Base-by-base conservation (phyloP, 1,140 invertebrate species). In the Metopolophium dirhodum region DNA sequence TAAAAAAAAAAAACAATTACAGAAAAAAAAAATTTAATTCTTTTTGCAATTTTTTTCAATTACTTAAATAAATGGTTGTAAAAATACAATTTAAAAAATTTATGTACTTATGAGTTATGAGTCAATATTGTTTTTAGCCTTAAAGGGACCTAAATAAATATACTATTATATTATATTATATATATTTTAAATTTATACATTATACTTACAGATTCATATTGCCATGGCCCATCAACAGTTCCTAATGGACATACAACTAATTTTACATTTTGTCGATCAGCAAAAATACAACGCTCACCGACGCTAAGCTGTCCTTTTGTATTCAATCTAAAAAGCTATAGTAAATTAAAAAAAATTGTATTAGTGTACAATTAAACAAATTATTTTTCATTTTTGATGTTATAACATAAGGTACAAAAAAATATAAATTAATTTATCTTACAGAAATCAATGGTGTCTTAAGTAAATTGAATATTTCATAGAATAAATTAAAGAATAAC, bases 281-380 rank as follows among this genome's bases (percentile, higher is more conserved):
- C 98, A 95, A 99, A 98, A 23, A 99, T 96, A 95, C 99, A 99
- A 87, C 99, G 96, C 95, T 99, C 99, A 49, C 99, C 99, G 41
- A 99, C 97, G 54, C 98, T 98, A 54, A 99, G 95, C 95, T 99
- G 99, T 2, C 99, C 99, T 94, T 98, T 98, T 23, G 97, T 97
- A 96, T 99, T 99, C 26, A 99, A 95, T 91, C 99, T 96, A 94
- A 99, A 97, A 94, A 99, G 95, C 96, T 99, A 47, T 51, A 9
- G 1, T n/a, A 90, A 68, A 68, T 87, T 85, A 11, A 61, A 61
- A 90, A 57, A 47, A 23, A 86, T n/a, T n/a, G 18, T n/a, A 89
- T 54, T 57, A 89, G 11, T 57, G 2, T 23, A 88, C 8, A 9
- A 9, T 49, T 49, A 11, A 87, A n/a, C 35, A 87, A 85, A 45